Conservation (phyloP, 2,888 invertebrate species). For the Aphodius granarius region DNA sequence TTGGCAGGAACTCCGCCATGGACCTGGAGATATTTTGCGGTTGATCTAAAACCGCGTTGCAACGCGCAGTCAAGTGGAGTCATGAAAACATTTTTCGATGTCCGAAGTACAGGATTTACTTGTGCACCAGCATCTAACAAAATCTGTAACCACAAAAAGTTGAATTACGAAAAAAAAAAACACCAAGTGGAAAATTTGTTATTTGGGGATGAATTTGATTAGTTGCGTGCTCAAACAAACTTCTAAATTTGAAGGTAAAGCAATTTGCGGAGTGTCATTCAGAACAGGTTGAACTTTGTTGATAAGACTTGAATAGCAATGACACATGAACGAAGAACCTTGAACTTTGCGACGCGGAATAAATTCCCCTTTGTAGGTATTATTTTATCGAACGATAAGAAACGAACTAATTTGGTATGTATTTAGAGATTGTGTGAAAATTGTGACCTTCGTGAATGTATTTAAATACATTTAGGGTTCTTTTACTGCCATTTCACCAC, state of each 20-base stretch:
- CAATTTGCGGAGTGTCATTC: neutral
- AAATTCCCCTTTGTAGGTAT: neutral
- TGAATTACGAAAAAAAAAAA: neutral
- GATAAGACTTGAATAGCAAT: neutral
- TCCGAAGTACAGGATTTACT: slow-evolving; percentile 81
- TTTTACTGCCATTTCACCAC: neutral
- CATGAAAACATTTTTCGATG: slow-evolving; percentile 80
- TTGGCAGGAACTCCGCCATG: slow-evolving; percentile 85
- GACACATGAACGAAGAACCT: neutral
- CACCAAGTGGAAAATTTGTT: neutral
- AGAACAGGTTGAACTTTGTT: neutral
- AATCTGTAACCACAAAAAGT: slow-evolving; percentile 53
- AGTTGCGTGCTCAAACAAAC: neutral
- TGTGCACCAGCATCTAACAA: slow-evolving; percentile 83
- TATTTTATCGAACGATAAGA: neutral
- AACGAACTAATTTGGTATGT: neutral
- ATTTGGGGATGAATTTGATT: neutral
- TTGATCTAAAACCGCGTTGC: slow-evolving; percentile 82
- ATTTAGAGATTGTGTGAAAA: neutral
- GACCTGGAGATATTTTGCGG: slow-evolving; percentile 89
- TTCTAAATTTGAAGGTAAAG: neutral
- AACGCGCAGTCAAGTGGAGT: slow-evolving; percentile 92
- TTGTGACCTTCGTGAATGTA: neutral
- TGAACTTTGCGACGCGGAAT: neutral
- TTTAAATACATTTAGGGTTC: neutral